Evolutionary conservation across 2,888 invertebrate genomes (phyloP).

Genomic region (Lithophane leautieri): DNA sequence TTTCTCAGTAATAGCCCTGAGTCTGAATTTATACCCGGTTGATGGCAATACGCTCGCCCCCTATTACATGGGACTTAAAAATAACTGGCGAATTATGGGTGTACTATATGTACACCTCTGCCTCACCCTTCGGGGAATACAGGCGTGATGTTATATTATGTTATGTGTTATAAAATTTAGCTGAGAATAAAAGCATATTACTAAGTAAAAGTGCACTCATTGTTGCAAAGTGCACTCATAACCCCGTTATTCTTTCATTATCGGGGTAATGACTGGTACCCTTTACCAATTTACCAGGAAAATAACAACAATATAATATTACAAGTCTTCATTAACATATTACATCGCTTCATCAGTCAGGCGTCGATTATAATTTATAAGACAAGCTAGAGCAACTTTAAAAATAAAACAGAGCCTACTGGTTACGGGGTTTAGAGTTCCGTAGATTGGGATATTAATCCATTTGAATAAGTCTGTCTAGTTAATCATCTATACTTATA

Average conservation of each 20-base stretch:
- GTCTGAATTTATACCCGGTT: too few relatives aligned
- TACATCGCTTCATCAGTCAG: conserved; percentile 25
- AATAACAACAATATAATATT: conserved; percentile 39
- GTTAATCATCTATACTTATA: neutral
- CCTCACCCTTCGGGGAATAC: too few relatives aligned
- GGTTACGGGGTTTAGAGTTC: conserved; percentile 24
- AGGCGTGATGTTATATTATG: too few relatives aligned
- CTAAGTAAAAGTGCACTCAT: neutral
- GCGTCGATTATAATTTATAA: conserved; percentile 28
- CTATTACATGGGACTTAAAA: too few relatives aligned
- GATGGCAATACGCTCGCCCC: too few relatives aligned
- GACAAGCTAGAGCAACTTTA: conserved; percentile 6
- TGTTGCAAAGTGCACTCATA: neutral
- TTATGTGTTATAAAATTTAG: too few relatives aligned
- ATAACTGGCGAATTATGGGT: too few relatives aligned
- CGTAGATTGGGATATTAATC: neutral
- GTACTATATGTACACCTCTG: too few relatives aligned
- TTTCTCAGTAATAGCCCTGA: too few relatives aligned
- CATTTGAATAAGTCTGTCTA: neutral
- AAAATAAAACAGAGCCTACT: conserved; percentile 40
- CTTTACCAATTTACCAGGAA: neutral
- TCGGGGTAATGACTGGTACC: neutral
- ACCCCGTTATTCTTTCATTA: neutral
- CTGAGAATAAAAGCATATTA: too few relatives aligned
- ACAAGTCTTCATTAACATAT: conserved; percentile 44